Evolutionary conservation across 1,140 invertebrate genomes (phyloP).

Genomic region (Radopholus similis): DNA sequence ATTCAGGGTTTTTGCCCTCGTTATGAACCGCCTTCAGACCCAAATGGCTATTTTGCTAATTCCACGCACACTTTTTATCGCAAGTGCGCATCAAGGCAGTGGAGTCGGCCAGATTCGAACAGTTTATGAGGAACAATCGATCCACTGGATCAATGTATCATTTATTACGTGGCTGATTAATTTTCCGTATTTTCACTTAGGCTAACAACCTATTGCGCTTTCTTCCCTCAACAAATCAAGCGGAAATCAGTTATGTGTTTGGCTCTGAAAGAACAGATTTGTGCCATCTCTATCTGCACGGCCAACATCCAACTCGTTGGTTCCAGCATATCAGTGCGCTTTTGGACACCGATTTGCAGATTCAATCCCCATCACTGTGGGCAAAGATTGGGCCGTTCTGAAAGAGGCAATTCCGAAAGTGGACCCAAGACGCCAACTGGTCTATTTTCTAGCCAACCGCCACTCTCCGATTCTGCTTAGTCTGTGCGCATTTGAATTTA

Average conservation of each 20-base stretch:
- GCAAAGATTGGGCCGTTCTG: slow-evolving; percentile 33
- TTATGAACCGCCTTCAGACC: slow-evolving; percentile 38
- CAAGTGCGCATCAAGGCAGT: neutral
- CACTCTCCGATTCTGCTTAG: slow-evolving; percentile 20
- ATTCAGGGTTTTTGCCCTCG: slow-evolving; percentile 24
- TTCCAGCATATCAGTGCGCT: too few species aligned
- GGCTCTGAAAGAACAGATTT: slow-evolving; percentile 40
- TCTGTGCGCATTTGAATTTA: too few species aligned
- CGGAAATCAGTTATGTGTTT: slow-evolving; percentile 20
- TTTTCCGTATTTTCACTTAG: slow-evolving; percentile 33
- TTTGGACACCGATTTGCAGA: too few species aligned
- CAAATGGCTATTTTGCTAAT: slow-evolving; percentile 25
- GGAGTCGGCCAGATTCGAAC: slow-evolving; percentile 14
- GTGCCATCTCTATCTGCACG: slow-evolving; percentile 44
- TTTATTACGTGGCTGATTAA: neutral
- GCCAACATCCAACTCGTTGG: neutral
- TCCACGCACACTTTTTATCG: slow-evolving; percentile 23
- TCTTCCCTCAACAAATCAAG: slow-evolving; percentile 9
- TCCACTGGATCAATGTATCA: slow-evolving; percentile 40
- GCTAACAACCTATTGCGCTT: slow-evolving; percentile 39
- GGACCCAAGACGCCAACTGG: slow-evolving; percentile 32
- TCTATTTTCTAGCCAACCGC: slow-evolving; percentile 50
- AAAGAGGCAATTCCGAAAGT: slow-evolving; percentile 39
- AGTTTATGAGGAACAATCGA: slow-evolving; percentile 35
- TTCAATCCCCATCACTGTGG: slow-evolving; percentile 14